Conservation (phyloP, 2,113 vertebrate genomes). For the Xiphias gladius region DNA sequence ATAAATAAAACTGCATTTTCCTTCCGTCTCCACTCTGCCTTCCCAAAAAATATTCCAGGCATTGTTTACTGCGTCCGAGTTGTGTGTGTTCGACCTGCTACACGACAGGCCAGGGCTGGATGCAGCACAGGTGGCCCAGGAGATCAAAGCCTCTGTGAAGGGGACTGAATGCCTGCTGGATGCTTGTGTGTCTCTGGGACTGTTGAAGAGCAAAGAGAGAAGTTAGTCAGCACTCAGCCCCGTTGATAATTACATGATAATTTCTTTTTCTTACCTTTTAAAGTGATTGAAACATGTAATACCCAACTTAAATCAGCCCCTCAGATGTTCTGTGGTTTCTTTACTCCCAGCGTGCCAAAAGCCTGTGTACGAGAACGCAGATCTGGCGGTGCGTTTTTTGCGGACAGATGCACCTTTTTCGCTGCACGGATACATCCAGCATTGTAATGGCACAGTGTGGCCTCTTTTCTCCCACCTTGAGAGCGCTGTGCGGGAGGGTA, state of each 20-base stretch:
- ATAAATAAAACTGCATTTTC: not conserved
- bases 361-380: slow-evolving; percentile 87
- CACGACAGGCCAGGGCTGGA: slow-evolving; percentile 69
- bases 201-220: slow-evolving; percentile 80
- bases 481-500: slow-evolving; percentile 84
- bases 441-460: slow-evolving; percentile 84
- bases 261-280: not conserved
- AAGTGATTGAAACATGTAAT: not conserved
- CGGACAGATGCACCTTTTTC: slow-evolving; percentile 83
- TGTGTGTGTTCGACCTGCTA: slow-evolving; percentile 91
- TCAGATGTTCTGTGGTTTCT: not conserved
- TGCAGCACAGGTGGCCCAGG: slow-evolving; percentile 81
- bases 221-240: slow-evolving; percentile 39
- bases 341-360: slow-evolving; percentile 51
- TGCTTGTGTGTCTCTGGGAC: slow-evolving; percentile 86
- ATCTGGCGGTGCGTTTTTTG: slow-evolving; percentile 80
- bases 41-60: slow-evolving; percentile 79
- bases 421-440: slow-evolving; percentile 83
- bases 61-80: slow-evolving; percentile 88
- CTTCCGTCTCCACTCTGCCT: not conserved
- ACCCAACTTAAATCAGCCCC: not conserved
- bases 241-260: not conserved
- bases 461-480: slow-evolving; percentile 87
- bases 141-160: slow-evolving; percentile 78
- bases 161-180: slow-evolving; percentile 89